A percentile compares a stretch with the other conserved stretches of the same genome.
phyloP scores from a whole-genome alignment of 2,888 invertebrate genomes.

The Hemithea aestivaria region DNA sequence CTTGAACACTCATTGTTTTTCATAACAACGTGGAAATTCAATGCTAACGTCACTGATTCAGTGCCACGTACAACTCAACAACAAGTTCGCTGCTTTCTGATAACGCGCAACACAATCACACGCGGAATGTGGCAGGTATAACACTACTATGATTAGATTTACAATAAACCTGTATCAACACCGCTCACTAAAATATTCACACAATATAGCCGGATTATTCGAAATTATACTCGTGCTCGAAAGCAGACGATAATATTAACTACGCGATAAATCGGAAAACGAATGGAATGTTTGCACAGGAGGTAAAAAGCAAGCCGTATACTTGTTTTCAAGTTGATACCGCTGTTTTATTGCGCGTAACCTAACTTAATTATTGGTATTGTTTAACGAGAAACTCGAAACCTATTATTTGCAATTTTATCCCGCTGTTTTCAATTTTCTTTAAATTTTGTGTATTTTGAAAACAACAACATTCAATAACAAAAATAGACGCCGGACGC shows the following conservation, averaged over 20 bases:
- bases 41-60: slow-evolving; percentile 59
- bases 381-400: no score
- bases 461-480: no score
- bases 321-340: not conserved
- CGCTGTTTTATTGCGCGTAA: not conserved
- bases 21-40: slow-evolving; percentile 13
- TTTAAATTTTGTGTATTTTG: no score
- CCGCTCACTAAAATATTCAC: slow-evolving; percentile 24
- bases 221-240: slow-evolving; percentile 33
- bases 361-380: no score
- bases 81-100: slow-evolving; percentile 52
- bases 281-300: slow-evolving; percentile 15
- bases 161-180: slow-evolving; percentile 14
- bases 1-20: slow-evolving; percentile 43
- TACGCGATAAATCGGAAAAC: slow-evolving; percentile 11
- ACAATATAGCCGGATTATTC: slow-evolving; percentile 46
- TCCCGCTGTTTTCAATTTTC: no score
- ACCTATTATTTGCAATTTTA: no score
- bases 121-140: slow-evolving; percentile 25
- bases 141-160: slow-evolving; percentile 40
- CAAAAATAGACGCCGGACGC: no score
- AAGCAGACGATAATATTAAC: slow-evolving; percentile 17
- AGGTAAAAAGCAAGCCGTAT: slow-evolving; percentile 6
- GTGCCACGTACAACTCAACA: slow-evolving; percentile 62
- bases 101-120: slow-evolving; percentile 46